Percentiles rank a stretch among this genome's conserved stretches.
Conservation (phyloP, 2,888 invertebrate species). For the Drosophila fungiperda region DNA sequence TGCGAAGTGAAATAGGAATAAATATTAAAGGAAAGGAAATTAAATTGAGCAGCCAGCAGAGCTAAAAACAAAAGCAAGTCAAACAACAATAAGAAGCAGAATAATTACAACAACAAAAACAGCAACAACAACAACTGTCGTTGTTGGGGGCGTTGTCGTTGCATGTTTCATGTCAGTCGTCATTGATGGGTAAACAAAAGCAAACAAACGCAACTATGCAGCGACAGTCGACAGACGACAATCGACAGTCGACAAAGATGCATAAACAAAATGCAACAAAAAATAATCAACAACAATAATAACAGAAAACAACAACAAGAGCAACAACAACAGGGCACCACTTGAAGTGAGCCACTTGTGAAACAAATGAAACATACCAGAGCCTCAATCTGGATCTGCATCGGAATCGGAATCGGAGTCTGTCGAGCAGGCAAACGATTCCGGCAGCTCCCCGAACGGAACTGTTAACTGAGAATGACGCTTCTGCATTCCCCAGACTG, state of each 20-base stretch:
- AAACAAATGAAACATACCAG: slow-evolving; percentile 76
- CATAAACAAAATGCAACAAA: slow-evolving; percentile 71
- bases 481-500: slow-evolving; percentile 21
- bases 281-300: slow-evolving; percentile 33
- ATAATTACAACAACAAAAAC: slow-evolving; percentile 10
- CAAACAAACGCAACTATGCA: slow-evolving; percentile 49
- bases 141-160: slow-evolving; percentile 61
- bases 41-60: slow-evolving; percentile 64
- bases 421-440: slow-evolving; percentile 55
- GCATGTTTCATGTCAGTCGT: slow-evolving; percentile 78
- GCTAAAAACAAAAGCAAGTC: slow-evolving; percentile 17
- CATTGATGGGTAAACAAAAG: slow-evolving; percentile 80
- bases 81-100: slow-evolving; percentile 10
- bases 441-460: slow-evolving; percentile 66
- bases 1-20: slow-evolving; percentile 23
- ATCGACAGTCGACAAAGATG: slow-evolving; percentile 70
- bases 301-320: slow-evolving; percentile 22
- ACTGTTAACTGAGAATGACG: slow-evolving; percentile 55
- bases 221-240: slow-evolving; percentile 24
- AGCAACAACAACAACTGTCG: slow-evolving; percentile 34
- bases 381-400: slow-evolving; percentile 4
- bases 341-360: slow-evolving; percentile 69
- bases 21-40: slow-evolving; percentile 73
- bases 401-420: slow-evolving; percentile 12
- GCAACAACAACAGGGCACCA: slow-evolving; percentile 26